Percentiles rank a stretch among this genome's conserved stretches.
Evolutionary conservation across 2,888 invertebrate genomes (phyloP).

Genomic region (Drosophila kambysellisi): DNA sequence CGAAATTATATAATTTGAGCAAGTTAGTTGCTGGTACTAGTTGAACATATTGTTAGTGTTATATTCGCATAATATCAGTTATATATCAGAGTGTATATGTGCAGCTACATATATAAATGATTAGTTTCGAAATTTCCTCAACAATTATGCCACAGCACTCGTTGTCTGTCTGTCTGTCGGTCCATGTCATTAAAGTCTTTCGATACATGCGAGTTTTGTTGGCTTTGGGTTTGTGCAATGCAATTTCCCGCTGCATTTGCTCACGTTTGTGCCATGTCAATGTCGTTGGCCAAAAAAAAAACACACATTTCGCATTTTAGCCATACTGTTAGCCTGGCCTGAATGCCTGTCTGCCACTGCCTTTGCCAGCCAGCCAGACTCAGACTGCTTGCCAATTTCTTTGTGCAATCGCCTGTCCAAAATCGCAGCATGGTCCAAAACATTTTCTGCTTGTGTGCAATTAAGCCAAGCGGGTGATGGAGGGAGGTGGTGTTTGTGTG

Average conservation of each 20-base stretch:
- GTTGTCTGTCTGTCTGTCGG: background rate
- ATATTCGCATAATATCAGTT: background rate
- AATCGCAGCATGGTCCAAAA: slow-evolving; percentile 43
- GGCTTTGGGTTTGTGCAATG: slow-evolving; percentile 1
- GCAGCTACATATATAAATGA: background rate
- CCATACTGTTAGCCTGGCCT: slow-evolving; percentile 37
- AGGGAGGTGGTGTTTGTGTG: background rate
- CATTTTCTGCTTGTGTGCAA: slow-evolving; percentile 39
- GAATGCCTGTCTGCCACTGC: slow-evolving; percentile 6
- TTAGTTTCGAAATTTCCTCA: slow-evolving; percentile 7
- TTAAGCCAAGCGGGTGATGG: slow-evolving; percentile 17
- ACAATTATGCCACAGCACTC: slow-evolving; percentile 16
- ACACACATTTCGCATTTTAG: slow-evolving; percentile 48
- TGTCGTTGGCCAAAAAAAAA: slow-evolving; percentile 62
- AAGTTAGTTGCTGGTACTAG: background rate
- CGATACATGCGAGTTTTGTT: slow-evolving; percentile 1
- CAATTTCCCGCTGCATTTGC: slow-evolving; percentile 51
- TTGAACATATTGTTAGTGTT: background rate
- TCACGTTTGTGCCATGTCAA: slow-evolving; percentile 59
- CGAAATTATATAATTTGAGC: background rate
- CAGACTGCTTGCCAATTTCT: slow-evolving; percentile 66
- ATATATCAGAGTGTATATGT: background rate
- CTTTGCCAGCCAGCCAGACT: slow-evolving; percentile 2
- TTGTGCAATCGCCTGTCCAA: slow-evolving; percentile 71
- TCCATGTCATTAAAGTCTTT: slow-evolving; percentile 10